Evolutionary conservation across 2,113 vertebrate species (phyloP).

Genomic region (Opisthocomus hoazin): DNA sequence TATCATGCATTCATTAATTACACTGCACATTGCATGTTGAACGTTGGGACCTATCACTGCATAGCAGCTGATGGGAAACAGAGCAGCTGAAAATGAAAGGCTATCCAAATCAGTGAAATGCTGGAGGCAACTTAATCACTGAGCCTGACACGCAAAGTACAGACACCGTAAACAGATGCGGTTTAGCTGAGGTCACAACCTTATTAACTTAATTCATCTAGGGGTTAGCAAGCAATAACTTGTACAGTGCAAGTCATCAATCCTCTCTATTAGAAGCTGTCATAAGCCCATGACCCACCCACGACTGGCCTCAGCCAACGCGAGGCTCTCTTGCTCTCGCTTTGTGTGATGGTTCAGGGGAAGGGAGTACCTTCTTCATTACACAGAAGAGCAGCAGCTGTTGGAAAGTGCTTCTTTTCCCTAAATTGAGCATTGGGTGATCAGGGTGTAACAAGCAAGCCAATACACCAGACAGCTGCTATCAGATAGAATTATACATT

Average conservation of each 20-base stretch:
- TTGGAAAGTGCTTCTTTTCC: not conserved
- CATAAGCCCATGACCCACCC: not conserved
- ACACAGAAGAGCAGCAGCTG: not conserved
- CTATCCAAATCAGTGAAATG: conserved; percentile 19
- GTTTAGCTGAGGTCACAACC: conserved; percentile 19
- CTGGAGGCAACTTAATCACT: conserved; percentile 11
- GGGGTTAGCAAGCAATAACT: conserved; percentile 12
- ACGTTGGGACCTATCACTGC: not conserved
- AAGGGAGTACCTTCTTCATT: not conserved
- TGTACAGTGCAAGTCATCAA: not conserved
- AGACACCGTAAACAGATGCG: not conserved
- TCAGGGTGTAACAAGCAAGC: not conserved
- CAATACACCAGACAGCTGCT: not conserved
- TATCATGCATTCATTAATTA: not conserved
- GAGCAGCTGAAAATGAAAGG: conserved; percentile 35
- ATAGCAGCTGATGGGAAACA: conserved; percentile 31
- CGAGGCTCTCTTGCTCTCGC: not conserved
- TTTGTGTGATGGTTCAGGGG: not conserved
- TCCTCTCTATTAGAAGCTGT: not conserved
- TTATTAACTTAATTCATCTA: conserved; percentile 33
- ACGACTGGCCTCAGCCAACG: not conserved
- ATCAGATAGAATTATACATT: not conserved
- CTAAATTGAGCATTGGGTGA: not conserved
- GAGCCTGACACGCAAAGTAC: not conserved
- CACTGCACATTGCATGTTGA: not conserved